Percentiles rank a stretch among this genome's conserved stretches.
These are phyloP conservation scores for Ganaspis sp. DNA, from an alignment of 1,140 invertebrate genomes.

Conservation along the genomic window DNA sequence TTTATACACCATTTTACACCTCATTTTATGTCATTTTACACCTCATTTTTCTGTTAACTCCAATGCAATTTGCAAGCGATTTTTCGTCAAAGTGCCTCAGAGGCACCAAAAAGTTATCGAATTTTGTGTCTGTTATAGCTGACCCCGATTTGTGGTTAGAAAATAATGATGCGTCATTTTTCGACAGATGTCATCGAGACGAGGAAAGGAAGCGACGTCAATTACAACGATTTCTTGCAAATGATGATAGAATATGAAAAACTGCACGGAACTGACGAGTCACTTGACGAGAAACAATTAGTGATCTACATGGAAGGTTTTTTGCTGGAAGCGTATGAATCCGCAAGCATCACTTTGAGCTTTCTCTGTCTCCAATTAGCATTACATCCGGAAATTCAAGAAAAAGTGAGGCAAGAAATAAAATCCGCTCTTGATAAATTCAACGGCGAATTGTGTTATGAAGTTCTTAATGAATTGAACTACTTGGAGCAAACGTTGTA, in stretches of 20 bases:
- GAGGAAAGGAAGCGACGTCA: background rate
- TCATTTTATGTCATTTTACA: no score
- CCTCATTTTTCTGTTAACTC: no score
- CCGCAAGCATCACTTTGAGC: slow-evolving; percentile 35
- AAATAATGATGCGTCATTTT: background rate
- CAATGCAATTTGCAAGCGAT: no score
- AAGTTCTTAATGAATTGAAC: slow-evolving; percentile 50
- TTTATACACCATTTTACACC: no score
- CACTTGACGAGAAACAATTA: slow-evolving; percentile 5
- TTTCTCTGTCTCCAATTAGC: slow-evolving; percentile 42
- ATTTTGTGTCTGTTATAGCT: no score
- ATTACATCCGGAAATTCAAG: slow-evolving; percentile 39
- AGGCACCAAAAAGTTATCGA: no score
- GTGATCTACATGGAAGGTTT: slow-evolving; percentile 41
- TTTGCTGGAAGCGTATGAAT: slow-evolving; percentile 54
- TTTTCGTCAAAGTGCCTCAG: no score
- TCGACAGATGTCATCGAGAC: background rate
- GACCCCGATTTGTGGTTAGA: no score
- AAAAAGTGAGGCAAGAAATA: slow-evolving; percentile 51
- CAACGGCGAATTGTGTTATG: slow-evolving; percentile 46
- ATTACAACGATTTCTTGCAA: slow-evolving; percentile 42
- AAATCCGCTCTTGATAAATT: slow-evolving; percentile 31
- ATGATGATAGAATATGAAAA: slow-evolving; percentile 45
- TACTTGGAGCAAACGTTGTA: slow-evolving; percentile 58
- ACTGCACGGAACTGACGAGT: slow-evolving; percentile 33